Conservation (phyloP, 2,797 vertebrate species). For the Thamnophis elegans region DNA sequence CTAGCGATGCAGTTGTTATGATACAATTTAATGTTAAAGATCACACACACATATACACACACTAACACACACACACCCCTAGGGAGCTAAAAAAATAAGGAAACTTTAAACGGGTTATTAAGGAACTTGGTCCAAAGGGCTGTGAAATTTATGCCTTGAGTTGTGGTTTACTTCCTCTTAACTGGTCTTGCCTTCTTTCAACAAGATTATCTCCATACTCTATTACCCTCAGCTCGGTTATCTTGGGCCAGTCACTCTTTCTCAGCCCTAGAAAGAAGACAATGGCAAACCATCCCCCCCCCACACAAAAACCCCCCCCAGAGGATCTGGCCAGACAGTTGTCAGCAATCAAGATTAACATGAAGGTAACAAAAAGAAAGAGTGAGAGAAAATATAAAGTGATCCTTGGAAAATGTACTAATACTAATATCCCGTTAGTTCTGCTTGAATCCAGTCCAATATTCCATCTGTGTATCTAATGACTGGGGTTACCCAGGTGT, state of each 20-base stretch:
- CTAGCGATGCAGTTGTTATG: neutral
- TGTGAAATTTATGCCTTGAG: neutral
- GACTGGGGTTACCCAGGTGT: neutral
- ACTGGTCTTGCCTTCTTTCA: neutral
- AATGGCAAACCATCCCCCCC: neutral
- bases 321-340: neutral
- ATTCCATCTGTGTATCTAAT: neutral
- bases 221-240: neutral
- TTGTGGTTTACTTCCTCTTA: neutral
- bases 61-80: neutral
- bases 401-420: neutral
- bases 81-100: slow-evolving; percentile 10
- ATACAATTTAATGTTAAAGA: slow-evolving; percentile 16
- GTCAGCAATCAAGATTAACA: neutral
- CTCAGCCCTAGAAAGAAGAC: neutral
- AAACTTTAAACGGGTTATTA: slow-evolving; percentile 7
- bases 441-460: neutral
- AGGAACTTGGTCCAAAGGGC: neutral
- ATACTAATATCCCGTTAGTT: neutral
- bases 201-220: neutral
- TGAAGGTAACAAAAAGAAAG: neutral
- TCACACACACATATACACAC: neutral
- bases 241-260: neutral
- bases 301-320: neutral
- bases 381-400: neutral